phyloP scores from a whole-genome alignment of 2,113 vertebrate genomes.

The Dermatemys mawii region DNA sequence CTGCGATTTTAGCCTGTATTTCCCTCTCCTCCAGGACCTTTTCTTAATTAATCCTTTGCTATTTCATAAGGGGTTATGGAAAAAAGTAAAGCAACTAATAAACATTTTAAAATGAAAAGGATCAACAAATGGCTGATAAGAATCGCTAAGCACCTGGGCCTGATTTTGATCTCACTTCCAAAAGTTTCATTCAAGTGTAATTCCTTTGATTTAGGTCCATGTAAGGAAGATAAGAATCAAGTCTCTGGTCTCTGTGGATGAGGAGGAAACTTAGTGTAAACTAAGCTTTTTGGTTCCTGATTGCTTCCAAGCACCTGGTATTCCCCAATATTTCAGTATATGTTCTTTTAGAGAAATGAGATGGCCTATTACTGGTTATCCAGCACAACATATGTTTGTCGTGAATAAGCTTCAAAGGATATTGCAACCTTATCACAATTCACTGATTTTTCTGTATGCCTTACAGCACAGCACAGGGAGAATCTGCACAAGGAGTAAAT shows the following conservation, averaged over 20 bases:
- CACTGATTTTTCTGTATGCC: not conserved
- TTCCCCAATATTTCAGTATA: not conserved
- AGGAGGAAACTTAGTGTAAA: not conserved
- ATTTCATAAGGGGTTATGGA: not conserved
- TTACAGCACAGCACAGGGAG: not conserved
- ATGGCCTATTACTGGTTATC: not conserved
- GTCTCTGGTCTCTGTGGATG: not conserved
- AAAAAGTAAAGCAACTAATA: not conserved
- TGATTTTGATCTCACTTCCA: not conserved
- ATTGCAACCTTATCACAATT: not conserved
- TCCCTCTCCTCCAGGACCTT: accelerated
- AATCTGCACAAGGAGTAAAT: not conserved
- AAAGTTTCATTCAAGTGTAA: not conserved
- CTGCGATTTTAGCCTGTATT: not conserved
- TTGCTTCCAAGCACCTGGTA: not conserved
- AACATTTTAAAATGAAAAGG: not conserved
- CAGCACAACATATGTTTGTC: not conserved
- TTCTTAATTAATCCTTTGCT: not conserved
- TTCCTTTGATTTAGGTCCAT: accelerated
- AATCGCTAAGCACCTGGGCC: not conserved
- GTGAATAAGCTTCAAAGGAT: not conserved
- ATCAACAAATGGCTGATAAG: not conserved
- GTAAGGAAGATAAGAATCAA: not conserved
- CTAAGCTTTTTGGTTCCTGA: not conserved
- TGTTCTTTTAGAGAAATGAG: not conserved